phyloP scores from a whole-genome alignment of 2,888 invertebrate species.

The Crioceris asparagi region DNA sequence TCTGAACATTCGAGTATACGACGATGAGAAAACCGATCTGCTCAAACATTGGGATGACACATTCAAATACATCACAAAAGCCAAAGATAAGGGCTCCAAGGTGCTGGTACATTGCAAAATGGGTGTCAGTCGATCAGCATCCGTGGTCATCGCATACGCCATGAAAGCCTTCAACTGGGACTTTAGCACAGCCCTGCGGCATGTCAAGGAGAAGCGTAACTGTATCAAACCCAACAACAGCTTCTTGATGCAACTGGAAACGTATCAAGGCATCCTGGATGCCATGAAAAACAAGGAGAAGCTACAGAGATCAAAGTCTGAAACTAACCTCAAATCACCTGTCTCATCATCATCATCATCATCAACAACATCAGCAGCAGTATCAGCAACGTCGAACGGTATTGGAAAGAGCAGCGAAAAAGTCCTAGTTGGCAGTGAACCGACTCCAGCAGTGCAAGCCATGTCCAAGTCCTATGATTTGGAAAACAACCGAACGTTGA shows the following conservation, averaged over 20 bases:
- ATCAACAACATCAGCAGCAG: too few species aligned
- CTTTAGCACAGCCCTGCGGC: constrained; percentile 75
- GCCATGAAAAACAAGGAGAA: constrained; percentile 94
- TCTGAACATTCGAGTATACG: constrained; percentile 91
- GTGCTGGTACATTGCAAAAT: constrained; percentile 98
- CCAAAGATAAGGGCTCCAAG: constrained; percentile 80
- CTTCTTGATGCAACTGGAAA: constrained; percentile 88
- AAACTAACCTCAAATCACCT: constrained; percentile 74
- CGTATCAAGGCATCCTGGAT: constrained; percentile 70
- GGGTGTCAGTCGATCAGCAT: constrained; percentile 97
- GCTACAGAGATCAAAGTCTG: constrained; percentile 85
- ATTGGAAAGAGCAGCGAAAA: constrained; percentile 32
- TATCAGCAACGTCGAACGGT: constrained; percentile 31
- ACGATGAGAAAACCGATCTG: constrained; percentile 93
- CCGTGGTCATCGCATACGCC: constrained; percentile 94
- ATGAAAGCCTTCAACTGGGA: constrained; percentile 98
- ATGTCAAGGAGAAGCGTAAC: constrained; percentile 81
- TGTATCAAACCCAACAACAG: constrained; percentile 95
- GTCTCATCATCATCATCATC: constrained; percentile 18
- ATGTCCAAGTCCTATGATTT: constrained; percentile 29
- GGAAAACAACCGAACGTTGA: constrained; percentile 16
- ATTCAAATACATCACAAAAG: constrained; percentile 90
- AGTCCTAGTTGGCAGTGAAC: constrained; percentile 46
- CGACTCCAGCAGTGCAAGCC: constrained; percentile 50
- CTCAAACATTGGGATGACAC: constrained; percentile 97